Evolutionary conservation across 2,797 vertebrate genomes (phyloP), one percentile per base, ranked within the genome.

Genomic region (Holocentrus rufus): DNA sequence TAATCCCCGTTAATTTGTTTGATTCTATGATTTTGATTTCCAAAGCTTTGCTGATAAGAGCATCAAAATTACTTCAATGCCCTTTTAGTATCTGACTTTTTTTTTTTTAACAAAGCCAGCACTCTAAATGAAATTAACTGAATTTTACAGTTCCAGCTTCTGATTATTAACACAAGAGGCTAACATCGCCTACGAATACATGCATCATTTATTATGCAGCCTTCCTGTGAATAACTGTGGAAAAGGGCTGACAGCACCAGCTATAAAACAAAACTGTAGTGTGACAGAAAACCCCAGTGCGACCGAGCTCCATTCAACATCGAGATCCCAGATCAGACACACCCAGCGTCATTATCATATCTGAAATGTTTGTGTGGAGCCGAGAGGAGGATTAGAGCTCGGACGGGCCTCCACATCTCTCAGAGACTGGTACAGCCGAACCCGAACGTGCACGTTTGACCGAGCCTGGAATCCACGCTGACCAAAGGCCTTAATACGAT

Each of bases 401-500:
- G 60, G 23, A 67, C 49, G 18, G 39, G 20, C 23, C 30, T 70
- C 39, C 6, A 31, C 18, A 62, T 10, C 22, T 68, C 56, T 20
- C 46, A 10, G 7, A 54, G n/a, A 15, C 11, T 22, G 52, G 34
- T 20, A 49, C 25, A 10, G 30, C 57, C 20, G 11, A 56, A 27
- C 39, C 52, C 49, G 70, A 74, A 65, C 61, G 39, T 49, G 56
- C 60, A 36, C 18, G 56, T 75, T 73, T 53, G 2, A 57, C 52
- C 4, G 56, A 62, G 60, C 69, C 52, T 74, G 68, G 63, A 84
- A 79, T 87, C 75, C 68, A 56, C 25, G 50, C 18, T 53, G 60
- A 74, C 55, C 72, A 65, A 69, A 76, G 53, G 74, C 63, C 31
- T 69, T 85, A 87, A 90, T 83, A 70, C 18, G 65, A 89, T 91